Base-by-base conservation (phyloP, 2,113 vertebrate genomes). In the Anseranas semipalmata region DNA sequence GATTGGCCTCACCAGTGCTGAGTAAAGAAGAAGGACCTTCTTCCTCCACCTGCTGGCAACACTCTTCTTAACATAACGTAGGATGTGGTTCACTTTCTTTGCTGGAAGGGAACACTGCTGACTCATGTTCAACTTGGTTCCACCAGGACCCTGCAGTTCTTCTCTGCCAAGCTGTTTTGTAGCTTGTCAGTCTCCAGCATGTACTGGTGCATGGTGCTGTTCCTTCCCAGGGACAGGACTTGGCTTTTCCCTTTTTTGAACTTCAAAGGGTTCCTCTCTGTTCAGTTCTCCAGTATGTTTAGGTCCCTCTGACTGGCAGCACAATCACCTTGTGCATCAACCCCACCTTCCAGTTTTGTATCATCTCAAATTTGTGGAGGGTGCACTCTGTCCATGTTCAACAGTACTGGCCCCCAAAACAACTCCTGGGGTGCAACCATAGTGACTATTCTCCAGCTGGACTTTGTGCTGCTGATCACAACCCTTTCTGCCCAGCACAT, bases 341-440 rank as follows among this genome's bases (percentile, higher is more conserved):
- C 1, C 6, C 2, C 8, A 78, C 16, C 33, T 66, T 10, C 19
- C 6, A 56, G 9, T 62, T n/a, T 46, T 56, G 46, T 45, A 24
- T 17, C 12, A 55, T 41, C 41, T 88, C 8, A 65, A 30, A 50
- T 24, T 56, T 65, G 18, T 9, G 46, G 39, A 87, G 32, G n/a
- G 22, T 55, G 46, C 7, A 62, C 28, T 79, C 28, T 55, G n/a
- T 41, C 67, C 24, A 11, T 15, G 13, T 15, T 37, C 35, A 81
- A 74, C 17, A 59, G 7, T 37, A 81, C 52, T 0, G 0, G 0
- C 8, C 25, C 10, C 16, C 5, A 11, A 21, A 35, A 72, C 17
- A 4, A 62, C 15, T 4, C 16, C 30, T 65, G 52, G 11, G 2
- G 2, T 27, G 22, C 53, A 67, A 32, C 4, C 11, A 14, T 37